Percentiles rank a stretch among this genome's conserved stretches.
These are phyloP conservation scores for Onychomys torridus DNA, from an alignment of 2,797 vertebrate genomes.

Conservation along the genomic window DNA sequence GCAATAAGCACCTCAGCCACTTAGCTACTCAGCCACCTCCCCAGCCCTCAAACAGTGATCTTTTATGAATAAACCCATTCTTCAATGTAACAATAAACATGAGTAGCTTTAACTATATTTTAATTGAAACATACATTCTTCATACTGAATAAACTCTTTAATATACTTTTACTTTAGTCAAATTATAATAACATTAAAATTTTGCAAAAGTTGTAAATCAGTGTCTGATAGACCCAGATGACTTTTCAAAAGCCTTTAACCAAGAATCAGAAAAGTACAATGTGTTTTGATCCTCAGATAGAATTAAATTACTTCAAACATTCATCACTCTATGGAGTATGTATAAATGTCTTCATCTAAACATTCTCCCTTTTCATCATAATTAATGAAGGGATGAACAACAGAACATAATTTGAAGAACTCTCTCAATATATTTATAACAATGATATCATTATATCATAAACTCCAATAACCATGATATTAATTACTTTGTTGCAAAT, in stretches of 20 bases:
- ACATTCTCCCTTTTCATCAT: neutral
- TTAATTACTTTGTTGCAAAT: neutral
- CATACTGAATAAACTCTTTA: neutral
- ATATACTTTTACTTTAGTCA: neutral
- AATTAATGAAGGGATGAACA: neutral
- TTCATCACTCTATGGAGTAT: neutral
- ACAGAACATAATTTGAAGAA: neutral
- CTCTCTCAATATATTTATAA: neutral
- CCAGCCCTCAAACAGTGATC: neutral
- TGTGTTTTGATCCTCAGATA: neutral
- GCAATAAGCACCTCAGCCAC: neutral
- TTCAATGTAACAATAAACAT: neutral
- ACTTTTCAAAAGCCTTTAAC: neutral
- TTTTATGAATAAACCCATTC: neutral
- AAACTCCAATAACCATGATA: neutral
- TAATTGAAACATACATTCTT: neutral
- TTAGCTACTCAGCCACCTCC: neutral
- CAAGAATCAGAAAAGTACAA: constrained; percentile 8
- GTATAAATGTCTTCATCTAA: neutral
- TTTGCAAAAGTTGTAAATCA: neutral
- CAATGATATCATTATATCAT: neutral
- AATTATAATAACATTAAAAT: constrained; percentile 7
- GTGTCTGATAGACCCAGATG: neutral
- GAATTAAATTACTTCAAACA: neutral
- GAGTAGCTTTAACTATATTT: neutral